Conservation (phyloP, 2,888 invertebrate genomes). For the Chesias legatella region DNA sequence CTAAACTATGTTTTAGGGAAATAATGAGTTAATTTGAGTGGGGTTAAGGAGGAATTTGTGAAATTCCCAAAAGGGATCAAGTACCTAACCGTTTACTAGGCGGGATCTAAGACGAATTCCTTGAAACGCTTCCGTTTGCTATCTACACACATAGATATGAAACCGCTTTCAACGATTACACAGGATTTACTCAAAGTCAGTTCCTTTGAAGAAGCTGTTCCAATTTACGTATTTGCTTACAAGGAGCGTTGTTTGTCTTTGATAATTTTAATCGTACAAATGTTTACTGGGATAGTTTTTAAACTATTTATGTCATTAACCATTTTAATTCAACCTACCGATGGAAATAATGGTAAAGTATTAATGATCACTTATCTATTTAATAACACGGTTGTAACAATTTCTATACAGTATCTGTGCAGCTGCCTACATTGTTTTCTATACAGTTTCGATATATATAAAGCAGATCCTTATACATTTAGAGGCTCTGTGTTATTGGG, state of each 20-base stretch:
- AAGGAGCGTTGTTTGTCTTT: conserved; percentile 4
- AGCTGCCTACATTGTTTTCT: conserved; percentile 50
- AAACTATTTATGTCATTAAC: no score
- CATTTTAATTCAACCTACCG: no score
- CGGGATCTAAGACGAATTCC: conserved; percentile 45
- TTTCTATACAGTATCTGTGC: conserved; percentile 52
- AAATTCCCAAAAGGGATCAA: conserved; percentile 50
- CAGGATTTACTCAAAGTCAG: conserved; percentile 18
- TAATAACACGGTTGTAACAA: conserved; percentile 45
- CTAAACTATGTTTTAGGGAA: conserved; percentile 45
- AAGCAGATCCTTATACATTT: conserved; percentile 49
- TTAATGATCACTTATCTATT: conserved; percentile 42
- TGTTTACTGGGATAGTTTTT: not conserved
- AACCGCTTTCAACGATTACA: conserved; percentile 18
- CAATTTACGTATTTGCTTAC: conserved; percentile 9
- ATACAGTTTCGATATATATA: conserved; percentile 44
- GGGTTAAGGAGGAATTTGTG: conserved; percentile 43
- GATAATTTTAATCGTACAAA: conserved; percentile 1
- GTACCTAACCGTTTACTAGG: conserved; percentile 43
- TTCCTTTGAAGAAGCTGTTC: conserved; percentile 20
- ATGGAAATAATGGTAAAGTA: no score
- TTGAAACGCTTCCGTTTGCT: conserved; percentile 26
- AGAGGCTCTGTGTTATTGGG: conserved; percentile 49
- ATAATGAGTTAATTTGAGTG: conserved; percentile 59
- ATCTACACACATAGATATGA: conserved; percentile 23